Percentiles rank a stretch among this genome's conserved stretches.
Conservation (phyloP, 1,140 invertebrate genomes). For the Zaprionus davidi region DNA sequence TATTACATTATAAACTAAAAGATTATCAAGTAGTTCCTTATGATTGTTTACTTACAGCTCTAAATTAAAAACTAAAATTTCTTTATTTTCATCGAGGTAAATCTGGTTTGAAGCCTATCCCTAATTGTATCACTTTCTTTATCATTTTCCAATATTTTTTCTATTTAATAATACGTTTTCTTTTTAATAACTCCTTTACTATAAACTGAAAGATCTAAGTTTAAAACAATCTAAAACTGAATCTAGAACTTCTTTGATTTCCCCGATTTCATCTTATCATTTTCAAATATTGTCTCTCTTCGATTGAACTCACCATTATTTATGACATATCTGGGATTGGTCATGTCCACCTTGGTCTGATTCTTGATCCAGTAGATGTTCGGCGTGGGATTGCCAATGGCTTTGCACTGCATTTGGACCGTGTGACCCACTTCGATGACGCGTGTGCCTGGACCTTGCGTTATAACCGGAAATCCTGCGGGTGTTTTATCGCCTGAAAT, state of each 20-base stretch:
- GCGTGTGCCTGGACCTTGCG: constrained; percentile 90
- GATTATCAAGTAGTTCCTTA: too few species aligned
- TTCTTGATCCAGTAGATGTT: constrained; percentile 97
- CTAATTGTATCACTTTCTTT: too few species aligned
- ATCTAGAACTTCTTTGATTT: background rate
- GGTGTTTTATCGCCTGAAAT: constrained; percentile 92
- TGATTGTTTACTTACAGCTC: too few species aligned
- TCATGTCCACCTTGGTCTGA: constrained; percentile 93
- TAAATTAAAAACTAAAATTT: too few species aligned
- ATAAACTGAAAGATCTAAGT: too few species aligned
- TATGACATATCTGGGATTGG: constrained; percentile 93
- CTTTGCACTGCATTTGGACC: constrained; percentile 94
- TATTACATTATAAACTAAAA: too few species aligned
- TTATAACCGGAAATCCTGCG: constrained; percentile 95
- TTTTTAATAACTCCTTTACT: too few species aligned
- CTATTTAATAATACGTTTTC: too few species aligned
- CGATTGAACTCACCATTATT: constrained; percentile 89
- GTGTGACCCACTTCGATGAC: constrained; percentile 98
- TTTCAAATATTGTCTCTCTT: background rate
- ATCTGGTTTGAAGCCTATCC: too few species aligned
- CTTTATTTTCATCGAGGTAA: too few species aligned
- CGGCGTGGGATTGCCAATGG: constrained; percentile 93
- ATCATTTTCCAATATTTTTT: too few species aligned
- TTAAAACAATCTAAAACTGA: too few species aligned
- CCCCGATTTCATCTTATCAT: background rate